These are phyloP conservation scores for Argynnis bischoffii DNA, from an alignment of 2,888 invertebrate genomes.

Conservation along the genomic window DNA sequence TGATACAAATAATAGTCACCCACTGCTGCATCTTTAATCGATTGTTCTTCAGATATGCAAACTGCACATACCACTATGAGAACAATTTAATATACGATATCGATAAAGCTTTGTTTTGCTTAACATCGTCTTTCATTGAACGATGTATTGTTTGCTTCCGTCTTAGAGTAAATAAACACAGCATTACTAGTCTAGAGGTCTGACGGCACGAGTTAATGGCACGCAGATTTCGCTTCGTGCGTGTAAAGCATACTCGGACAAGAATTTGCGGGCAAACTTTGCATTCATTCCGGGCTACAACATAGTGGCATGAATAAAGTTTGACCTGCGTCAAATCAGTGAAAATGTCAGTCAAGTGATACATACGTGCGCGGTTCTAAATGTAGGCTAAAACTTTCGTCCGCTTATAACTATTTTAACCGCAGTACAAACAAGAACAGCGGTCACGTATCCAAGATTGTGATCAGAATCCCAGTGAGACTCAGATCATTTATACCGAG, in stretches of 20 bases:
- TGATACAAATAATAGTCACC: slow-evolving; percentile 51
- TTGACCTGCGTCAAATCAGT: slow-evolving; percentile 64
- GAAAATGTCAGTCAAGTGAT: slow-evolving; percentile 68
- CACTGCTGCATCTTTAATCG: slow-evolving; percentile 52
- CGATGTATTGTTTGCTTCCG: slow-evolving; percentile 37
- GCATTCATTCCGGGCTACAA: slow-evolving; percentile 71
- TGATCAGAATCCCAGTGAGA: slow-evolving; percentile 49
- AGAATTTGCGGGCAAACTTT: slow-evolving; percentile 60
- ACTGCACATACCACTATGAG: slow-evolving; percentile 43
- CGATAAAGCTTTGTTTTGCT: slow-evolving; percentile 29
- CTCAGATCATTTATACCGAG: slow-evolving; percentile 55
- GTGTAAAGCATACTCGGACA: slow-evolving; percentile 55
- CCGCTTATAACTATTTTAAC: slow-evolving; percentile 64
- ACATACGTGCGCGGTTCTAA: slow-evolving; percentile 63
- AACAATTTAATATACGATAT: slow-evolving; percentile 33
- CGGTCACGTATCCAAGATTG: slow-evolving; percentile 69
- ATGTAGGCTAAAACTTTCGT: slow-evolving; percentile 78
- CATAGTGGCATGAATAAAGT: slow-evolving; percentile 70
- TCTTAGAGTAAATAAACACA: slow-evolving; percentile 44
- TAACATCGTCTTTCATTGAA: slow-evolving; percentile 28
- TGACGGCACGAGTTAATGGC: slow-evolving; percentile 59
- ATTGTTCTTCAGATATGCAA: slow-evolving; percentile 52
- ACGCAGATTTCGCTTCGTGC: slow-evolving; percentile 62
- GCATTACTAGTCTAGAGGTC: slow-evolving; percentile 50
- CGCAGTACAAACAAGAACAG: slow-evolving; percentile 72